phyloP scores from a whole-genome alignment of 2,888 invertebrate genomes.

The Itoplectis maculator region DNA sequence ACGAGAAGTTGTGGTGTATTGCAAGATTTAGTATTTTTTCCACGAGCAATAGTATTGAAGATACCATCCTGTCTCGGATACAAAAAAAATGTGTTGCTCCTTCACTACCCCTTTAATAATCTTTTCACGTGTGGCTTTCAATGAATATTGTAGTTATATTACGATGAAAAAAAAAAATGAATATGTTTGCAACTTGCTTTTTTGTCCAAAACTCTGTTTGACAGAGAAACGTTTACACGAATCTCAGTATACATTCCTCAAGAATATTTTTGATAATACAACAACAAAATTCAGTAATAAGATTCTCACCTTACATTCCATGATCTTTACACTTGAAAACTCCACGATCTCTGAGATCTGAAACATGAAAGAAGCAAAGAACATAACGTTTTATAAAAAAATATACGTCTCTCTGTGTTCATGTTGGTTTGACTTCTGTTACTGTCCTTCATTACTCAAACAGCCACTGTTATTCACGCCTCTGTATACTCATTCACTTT shows the following conservation, averaged over 20 bases:
- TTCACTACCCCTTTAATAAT: conserved; percentile 28
- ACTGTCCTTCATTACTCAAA: conserved; percentile 49
- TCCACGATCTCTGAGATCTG: conserved; percentile 56
- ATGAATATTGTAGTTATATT: conserved; percentile 66
- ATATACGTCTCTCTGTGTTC: conserved; percentile 71
- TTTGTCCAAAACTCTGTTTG: conserved; percentile 54
- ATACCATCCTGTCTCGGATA: conserved; percentile 21
- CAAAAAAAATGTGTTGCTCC: conserved; percentile 30
- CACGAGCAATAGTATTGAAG: conserved; percentile 26
- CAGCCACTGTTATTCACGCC: conserved; percentile 57
- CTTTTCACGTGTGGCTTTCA: conserved; percentile 56
- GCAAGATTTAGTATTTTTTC: conserved; percentile 32
- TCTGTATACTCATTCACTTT: conserved; percentile 61
- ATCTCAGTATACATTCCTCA: conserved; percentile 32
- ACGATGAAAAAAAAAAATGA: conserved; percentile 77
- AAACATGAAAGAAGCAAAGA: conserved; percentile 50
- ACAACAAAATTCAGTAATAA: conserved; percentile 30
- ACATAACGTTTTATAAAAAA: conserved; percentile 36
- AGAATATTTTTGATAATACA: conserved; percentile 27
- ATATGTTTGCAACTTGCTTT: conserved; percentile 74
- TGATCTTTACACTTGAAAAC: conserved; percentile 53
- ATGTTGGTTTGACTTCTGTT: conserved; percentile 80
- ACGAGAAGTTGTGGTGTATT: conserved; percentile 55
- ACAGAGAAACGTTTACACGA: conserved; percentile 63
- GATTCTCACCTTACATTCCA: conserved; percentile 23